Evolutionary conservation across 2,888 invertebrate species (phyloP), one percentile per base, ranked within the genome.

Genomic region (Polietes domitor): DNA sequence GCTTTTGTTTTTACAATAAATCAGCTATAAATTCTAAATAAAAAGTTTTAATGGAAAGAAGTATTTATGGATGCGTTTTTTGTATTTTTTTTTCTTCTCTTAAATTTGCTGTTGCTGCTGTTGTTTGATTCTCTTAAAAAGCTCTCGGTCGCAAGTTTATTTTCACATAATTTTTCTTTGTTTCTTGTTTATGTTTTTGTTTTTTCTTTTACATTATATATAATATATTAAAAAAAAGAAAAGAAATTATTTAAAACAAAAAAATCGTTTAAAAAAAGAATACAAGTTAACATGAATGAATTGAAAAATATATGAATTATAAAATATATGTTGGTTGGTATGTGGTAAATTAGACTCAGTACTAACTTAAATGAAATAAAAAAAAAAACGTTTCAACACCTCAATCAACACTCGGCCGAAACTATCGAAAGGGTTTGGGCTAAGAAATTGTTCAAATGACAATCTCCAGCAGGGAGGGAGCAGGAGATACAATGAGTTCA

Each of bases 121-220:
- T 74, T 24, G 28, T 68, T 79, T 70, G n/a, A 41, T 70, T 58
- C 0, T 28, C 24, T 72, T 15, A 17, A 70, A 70, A 61, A 70
- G 84, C 84, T 81, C 84, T 65, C 84, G 84, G 63, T 81, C 75
- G n/a, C 72, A 80, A 80, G 80, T 82, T 85, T 77, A 82, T 77
- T 77, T 71, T 15, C 75, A 32, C 19, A 24, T 65, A 32, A 7
- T 65, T 65, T 65, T 21, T n/a, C 19, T 63, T 32, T 7, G 37
- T 2, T 65, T 65, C 41, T 21, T n/a, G 19, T 63, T 32, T 7
- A 12, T 2, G 47, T 65, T 65, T 68, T 43, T 10, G 0, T 24
- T 12, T 43, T 68, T 21, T 24, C 3, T 15, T 68, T 43, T 43
- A 68, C 37, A 68, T 68, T 41, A 68, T 41, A 41, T 58, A 58